phyloP scores from a whole-genome alignment of 2,888 invertebrate genomes.

The Epistrophella euchroma region DNA sequence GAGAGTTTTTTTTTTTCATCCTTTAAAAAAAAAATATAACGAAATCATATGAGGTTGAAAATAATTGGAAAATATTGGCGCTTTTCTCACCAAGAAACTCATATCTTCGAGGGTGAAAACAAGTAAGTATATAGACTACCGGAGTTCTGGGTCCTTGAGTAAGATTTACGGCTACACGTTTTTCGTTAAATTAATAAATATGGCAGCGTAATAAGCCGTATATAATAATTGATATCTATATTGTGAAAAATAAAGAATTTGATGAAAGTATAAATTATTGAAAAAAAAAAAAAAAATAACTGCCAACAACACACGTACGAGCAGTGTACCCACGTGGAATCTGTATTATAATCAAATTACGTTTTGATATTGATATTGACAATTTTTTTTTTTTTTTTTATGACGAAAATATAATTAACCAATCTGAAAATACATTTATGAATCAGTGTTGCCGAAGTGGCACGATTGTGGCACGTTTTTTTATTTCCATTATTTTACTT shows the following conservation, averaged over 20 bases:
- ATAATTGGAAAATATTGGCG: conserved; percentile 5
- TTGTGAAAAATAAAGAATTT: background rate
- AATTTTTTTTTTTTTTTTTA: no score
- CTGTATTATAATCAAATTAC: no score
- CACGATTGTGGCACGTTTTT: no score
- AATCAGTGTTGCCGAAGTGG: no score
- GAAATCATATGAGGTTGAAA: background rate
- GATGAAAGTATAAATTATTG: background rate
- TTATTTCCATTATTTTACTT: no score
- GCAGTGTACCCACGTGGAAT: no score
- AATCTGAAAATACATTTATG: no score
- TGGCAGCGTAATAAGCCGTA: background rate
- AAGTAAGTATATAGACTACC: background rate
- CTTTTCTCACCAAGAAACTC: background rate
- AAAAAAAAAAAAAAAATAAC: no score
- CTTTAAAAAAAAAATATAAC: background rate
- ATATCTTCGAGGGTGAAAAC: background rate
- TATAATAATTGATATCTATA: background rate
- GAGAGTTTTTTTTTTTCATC: background rate
- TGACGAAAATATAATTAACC: no score
- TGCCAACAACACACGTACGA: no score
- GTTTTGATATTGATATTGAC: no score
- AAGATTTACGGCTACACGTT: no score
- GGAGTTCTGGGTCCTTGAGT: background rate
- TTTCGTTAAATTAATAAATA: conserved; percentile 2